These are phyloP conservation scores for Clivina fossor DNA, from an alignment of 2,888 invertebrate genomes.

Conservation along the genomic window DNA sequence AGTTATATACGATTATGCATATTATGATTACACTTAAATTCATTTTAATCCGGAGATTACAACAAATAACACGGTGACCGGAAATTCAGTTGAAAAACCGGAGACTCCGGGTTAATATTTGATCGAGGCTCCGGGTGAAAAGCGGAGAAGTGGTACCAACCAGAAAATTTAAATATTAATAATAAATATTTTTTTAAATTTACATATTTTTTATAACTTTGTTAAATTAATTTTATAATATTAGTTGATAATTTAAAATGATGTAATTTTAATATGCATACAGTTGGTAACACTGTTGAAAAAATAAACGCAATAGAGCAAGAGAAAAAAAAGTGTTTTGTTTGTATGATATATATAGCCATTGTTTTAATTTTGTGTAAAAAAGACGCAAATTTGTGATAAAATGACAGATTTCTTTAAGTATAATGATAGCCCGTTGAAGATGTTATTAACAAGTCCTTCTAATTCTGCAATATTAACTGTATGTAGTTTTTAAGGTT, in stretches of 20 bases:
- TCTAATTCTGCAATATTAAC: constrained; percentile 8
- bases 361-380: background rate
- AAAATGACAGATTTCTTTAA: constrained; percentile 25
- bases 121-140: no score
- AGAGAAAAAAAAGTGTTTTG: constrained; percentile 17
- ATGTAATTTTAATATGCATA: background rate
- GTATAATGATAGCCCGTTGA: constrained; percentile 26
- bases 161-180: background rate
- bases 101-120: no score
- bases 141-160: no score
- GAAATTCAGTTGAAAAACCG: no score
- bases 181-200: background rate
- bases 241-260: no score
- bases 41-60: no score
- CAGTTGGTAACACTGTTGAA: constrained; percentile 9
- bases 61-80: no score
- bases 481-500: constrained; percentile 28
- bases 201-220: background rate
- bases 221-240: background rate
- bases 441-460: constrained; percentile 27
- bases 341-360: background rate
- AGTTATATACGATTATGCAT: no score
- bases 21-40: no score
- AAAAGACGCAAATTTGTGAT: background rate
- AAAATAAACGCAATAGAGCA: background rate